A percentile compares a stretch with the other conserved stretches of the same genome.
These are phyloP conservation scores for Parauchenoglanis punctatus DNA, from an alignment of 2,797 vertebrate species.

Conservation along the genomic window DNA sequence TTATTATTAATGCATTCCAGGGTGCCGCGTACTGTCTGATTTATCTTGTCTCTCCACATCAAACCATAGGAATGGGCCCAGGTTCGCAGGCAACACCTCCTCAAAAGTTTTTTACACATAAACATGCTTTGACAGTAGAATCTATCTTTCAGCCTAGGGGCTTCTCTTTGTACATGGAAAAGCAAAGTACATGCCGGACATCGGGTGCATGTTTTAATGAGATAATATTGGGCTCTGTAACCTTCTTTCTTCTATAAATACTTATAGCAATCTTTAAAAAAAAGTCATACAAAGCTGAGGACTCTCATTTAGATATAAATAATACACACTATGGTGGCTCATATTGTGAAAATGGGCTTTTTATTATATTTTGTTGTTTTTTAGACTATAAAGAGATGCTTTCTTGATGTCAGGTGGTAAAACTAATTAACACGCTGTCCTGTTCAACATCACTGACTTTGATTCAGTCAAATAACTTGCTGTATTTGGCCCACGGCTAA, in stretches of 20 bases:
- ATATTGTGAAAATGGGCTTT: neutral
- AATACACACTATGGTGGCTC: neutral
- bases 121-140: constrained; percentile 66
- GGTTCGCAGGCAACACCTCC: constrained; percentile 56
- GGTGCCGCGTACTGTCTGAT: constrained; percentile 62
- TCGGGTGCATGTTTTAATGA: constrained; percentile 28
- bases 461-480: neutral
- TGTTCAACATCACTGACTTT: neutral
- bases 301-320: neutral
- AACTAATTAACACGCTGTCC: neutral
- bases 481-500: neutral
- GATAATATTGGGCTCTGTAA: neutral
- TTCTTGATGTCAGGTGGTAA: neutral
- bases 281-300: neutral
- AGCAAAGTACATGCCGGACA: constrained; percentile 50
- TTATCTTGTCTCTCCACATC: constrained; percentile 65
- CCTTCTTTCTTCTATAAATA: constrained; percentile 2
- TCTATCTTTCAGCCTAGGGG: constrained; percentile 57
- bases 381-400: neutral
- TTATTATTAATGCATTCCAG: constrained; percentile 55
- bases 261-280: neutral
- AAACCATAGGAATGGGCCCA: constrained; percentile 62
- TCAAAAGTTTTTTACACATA: constrained; percentile 65
- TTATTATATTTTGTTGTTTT: neutral
- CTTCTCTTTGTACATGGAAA: constrained; percentile 52